Percentiles rank a stretch among this genome's conserved stretches.
phyloP scores from a whole-genome alignment of 2,113 vertebrate species.

The Taurulus bubalis region DNA sequence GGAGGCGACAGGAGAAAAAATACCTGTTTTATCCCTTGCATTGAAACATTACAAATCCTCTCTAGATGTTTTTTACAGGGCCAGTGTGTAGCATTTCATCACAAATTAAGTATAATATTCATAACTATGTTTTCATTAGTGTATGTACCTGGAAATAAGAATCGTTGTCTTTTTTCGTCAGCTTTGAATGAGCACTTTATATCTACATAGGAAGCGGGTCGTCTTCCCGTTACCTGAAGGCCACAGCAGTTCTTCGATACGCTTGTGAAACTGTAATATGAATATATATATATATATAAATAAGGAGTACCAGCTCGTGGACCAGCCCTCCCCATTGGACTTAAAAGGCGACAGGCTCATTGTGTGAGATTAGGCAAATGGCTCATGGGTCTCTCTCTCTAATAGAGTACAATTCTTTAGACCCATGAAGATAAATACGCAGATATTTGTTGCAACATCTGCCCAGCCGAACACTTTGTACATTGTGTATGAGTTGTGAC shows the following conservation, averaged over 20 bases:
- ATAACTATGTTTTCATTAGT: not conserved
- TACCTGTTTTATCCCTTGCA: not conserved
- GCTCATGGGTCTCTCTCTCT: not conserved
- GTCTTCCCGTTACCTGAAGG: not conserved
- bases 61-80: not conserved
- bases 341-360: not conserved
- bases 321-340: not conserved
- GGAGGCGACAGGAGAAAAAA: not conserved
- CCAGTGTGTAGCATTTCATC: not conserved
- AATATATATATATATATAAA: no score
- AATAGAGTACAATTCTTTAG: not conserved
- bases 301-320: not conserved
- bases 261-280: not conserved
- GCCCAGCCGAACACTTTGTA: no score
- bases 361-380: not conserved
- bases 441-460: not conserved
- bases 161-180: not conserved
- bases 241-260: not conserved
- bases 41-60: not conserved
- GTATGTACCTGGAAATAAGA: not conserved
- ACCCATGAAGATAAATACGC: not conserved
- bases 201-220: no score
- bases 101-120: not conserved
- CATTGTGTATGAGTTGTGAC: constrained; percentile 2
- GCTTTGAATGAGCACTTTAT: no score